A percentile compares a stretch with the other conserved stretches of the same genome.
These are phyloP conservation scores for Pseudomyrmex concolor DNA, from an alignment of 1,140 invertebrate genomes.

Conservation along the genomic window DNA sequence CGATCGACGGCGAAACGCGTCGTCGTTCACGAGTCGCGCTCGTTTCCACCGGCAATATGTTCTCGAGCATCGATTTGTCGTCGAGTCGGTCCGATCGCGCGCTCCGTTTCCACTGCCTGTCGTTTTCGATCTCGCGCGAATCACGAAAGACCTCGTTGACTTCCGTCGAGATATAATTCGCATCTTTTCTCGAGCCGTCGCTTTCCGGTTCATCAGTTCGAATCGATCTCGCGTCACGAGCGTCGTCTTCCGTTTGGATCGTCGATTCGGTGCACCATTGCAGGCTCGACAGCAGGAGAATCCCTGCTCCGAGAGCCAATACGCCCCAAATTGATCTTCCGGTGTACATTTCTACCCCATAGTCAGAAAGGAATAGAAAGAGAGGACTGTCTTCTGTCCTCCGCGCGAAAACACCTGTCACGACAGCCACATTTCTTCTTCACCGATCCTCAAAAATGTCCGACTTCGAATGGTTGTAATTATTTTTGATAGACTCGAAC, in stretches of 20 bases:
- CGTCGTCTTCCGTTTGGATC: conserved; percentile 15
- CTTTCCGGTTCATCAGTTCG: background rate
- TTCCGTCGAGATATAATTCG: background rate
- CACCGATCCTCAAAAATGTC: background rate
- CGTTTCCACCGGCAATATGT: background rate
- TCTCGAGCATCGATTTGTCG: conserved; percentile 33
- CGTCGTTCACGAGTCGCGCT: conserved; percentile 6
- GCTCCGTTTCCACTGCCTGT: conserved; percentile 26
- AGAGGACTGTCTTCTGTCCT: conserved; percentile 14
- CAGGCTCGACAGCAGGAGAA: conserved; percentile 64
- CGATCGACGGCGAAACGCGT: conserved; percentile 28
- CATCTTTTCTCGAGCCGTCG: background rate
- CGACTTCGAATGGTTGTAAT: background rate
- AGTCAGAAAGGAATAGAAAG: conserved; percentile 65
- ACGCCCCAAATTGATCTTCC: conserved; percentile 77
- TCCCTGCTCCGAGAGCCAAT: conserved; percentile 74
- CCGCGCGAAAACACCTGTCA: conserved; percentile 35
- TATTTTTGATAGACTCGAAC: background rate
- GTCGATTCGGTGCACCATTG: conserved; percentile 54
- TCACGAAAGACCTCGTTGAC: background rate
- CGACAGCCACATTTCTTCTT: conserved; percentile 11
- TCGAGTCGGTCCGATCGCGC: conserved; percentile 4
- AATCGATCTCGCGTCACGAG: background rate
- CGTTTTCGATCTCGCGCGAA: conserved; percentile 21
- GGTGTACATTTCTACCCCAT: conserved; percentile 82